Conservation (phyloP, 2,888 invertebrate species). For the Elmis aenea region DNA sequence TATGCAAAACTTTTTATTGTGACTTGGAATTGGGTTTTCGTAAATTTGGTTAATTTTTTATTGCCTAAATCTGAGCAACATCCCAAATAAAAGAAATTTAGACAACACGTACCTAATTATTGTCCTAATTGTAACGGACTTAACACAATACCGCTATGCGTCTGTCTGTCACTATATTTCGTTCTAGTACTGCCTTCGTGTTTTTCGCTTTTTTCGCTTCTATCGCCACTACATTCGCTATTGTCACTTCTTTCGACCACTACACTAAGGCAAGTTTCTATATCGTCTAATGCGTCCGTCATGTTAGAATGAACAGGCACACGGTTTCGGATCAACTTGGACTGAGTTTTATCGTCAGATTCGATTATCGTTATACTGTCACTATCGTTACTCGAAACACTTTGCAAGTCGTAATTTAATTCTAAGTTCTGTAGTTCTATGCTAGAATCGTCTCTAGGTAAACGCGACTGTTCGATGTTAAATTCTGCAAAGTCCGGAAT, state of each 20-base stretch:
- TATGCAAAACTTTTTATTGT: no score
- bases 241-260: constrained; percentile 40
- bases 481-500: constrained; percentile 32
- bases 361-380: constrained; percentile 23
- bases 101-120: no score
- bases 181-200: constrained; percentile 23
- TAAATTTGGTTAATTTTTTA: no score
- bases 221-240: constrained; percentile 29
- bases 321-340: constrained; percentile 38
- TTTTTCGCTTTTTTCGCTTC: constrained; percentile 16
- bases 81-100: no score
- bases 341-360: constrained; percentile 14
- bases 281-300: constrained; percentile 22
- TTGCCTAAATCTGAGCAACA: no score
- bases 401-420: constrained; percentile 38
- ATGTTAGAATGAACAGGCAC: constrained; percentile 29
- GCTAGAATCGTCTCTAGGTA: constrained; percentile 42
- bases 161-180: constrained; percentile 30
- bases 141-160: constrained; percentile 57
- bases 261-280: constrained; percentile 41
- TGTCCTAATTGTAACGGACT: constrained; percentile 59
- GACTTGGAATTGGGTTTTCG: no score
- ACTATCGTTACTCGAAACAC: constrained; percentile 39
- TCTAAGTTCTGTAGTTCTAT: constrained; percentile 47
- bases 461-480: constrained; percentile 32